Evolutionary conservation across 1,140 invertebrate species (phyloP).

Genomic region (Scaptomyza pallida): DNA sequence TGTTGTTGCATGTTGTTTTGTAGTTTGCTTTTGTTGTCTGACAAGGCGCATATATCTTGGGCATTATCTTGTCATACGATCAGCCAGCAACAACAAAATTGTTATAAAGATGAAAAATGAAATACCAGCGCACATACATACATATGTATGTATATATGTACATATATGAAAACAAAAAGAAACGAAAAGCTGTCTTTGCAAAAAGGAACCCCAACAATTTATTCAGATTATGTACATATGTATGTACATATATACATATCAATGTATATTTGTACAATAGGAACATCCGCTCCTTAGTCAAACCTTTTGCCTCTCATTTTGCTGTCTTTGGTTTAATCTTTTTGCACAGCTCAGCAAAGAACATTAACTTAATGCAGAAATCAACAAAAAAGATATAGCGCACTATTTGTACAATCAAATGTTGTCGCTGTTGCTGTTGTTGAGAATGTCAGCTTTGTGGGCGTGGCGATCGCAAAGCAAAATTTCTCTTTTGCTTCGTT

Average conservation of each 20-base stretch:
- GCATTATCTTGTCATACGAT: conserved; percentile 75
- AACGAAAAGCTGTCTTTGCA: conserved; percentile 15
- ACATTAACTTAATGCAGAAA: background rate
- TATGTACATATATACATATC: no score
- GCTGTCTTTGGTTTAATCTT: background rate
- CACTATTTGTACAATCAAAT: background rate
- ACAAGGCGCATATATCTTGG: conserved; percentile 72
- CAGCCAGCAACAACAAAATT: conserved; percentile 45
- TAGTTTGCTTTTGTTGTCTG: conserved; percentile 49
- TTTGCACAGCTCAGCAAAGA: background rate
- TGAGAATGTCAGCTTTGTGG: conserved; percentile 14
- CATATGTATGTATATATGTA: no score
- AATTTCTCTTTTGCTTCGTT: conserved; percentile 30
- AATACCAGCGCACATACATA: conserved; percentile 18
- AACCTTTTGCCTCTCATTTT: background rate
- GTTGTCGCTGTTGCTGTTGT: background rate
- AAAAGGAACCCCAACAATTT: background rate
- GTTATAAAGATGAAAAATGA: conserved; percentile 38
- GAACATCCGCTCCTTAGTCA: background rate
- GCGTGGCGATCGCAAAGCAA: conserved; percentile 37
- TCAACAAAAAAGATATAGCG: background rate
- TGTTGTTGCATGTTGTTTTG: conserved; percentile 43
- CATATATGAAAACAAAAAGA: conserved; percentile 37
- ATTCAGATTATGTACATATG: conserved; percentile 1
- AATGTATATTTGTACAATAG: no score